These are phyloP conservation scores for Diachrysia chrysitis DNA, from an alignment of 2,888 invertebrate genomes.

Conservation along the genomic window DNA sequence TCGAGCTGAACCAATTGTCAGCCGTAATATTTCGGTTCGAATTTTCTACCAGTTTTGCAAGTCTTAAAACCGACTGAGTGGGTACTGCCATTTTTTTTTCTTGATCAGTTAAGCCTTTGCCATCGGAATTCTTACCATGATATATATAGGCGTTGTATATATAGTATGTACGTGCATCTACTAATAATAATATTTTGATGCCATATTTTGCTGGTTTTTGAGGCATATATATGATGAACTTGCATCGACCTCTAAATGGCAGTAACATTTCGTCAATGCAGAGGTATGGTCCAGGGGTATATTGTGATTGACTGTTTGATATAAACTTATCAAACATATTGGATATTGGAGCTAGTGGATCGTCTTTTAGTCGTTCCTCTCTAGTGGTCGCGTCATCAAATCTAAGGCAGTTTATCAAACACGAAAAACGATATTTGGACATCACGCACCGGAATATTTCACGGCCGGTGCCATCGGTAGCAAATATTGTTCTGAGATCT, in stretches of 20 bases:
- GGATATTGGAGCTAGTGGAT: conserved; percentile 43
- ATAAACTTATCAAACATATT: conserved; percentile 42
- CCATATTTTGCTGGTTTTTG: conserved; percentile 57
- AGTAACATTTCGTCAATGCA: conserved; percentile 54
- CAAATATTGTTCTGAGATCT: conserved; percentile 39
- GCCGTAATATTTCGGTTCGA: conserved; percentile 43
- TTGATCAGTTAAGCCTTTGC: conserved; percentile 36
- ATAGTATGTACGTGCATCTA: conserved; percentile 41
- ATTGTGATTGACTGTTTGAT: conserved; percentile 30
- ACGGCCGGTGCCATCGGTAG: conserved; percentile 41
- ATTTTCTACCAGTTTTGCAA: conserved; percentile 37
- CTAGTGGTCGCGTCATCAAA: conserved; percentile 48
- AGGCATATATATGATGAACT: conserved; percentile 53
- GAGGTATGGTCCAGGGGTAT: conserved; percentile 34
- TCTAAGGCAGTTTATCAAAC: conserved; percentile 42
- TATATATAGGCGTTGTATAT: conserved; percentile 43
- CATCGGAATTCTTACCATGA: conserved; percentile 49
- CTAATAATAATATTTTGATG: conserved; percentile 40
- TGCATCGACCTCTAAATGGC: conserved; percentile 50
- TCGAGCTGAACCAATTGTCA: conserved; percentile 58
- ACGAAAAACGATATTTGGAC: conserved; percentile 30
- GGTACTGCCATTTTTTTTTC: conserved; percentile 37
- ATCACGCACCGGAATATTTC: conserved; percentile 47
- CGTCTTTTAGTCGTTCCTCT: conserved; percentile 41
- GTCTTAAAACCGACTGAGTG: conserved; percentile 41